These are phyloP conservation scores for Menura novaehollandiae DNA, from an alignment of 2,113 vertebrate species.

Conservation along the genomic window DNA sequence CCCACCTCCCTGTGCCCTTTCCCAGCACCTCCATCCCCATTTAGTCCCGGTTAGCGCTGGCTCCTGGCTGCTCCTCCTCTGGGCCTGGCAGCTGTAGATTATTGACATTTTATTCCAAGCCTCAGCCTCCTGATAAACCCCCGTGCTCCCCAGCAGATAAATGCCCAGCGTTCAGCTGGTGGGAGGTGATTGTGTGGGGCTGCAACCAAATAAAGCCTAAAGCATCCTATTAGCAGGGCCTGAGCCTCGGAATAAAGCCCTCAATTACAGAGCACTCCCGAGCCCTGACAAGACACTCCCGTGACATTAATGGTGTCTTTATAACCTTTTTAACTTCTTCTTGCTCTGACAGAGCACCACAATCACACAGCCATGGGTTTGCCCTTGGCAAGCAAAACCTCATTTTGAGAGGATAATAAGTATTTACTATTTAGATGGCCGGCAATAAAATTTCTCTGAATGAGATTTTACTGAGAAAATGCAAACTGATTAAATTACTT, in stretches of 20 bases:
- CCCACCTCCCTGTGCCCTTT: background rate
- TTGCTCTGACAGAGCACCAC: constrained; percentile 75
- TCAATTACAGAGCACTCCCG: constrained; percentile 77
- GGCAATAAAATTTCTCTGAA: constrained; percentile 83
- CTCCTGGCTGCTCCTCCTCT: constrained; percentile 26
- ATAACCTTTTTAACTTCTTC: constrained; percentile 82
- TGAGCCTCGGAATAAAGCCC: constrained; percentile 56
- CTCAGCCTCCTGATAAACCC: constrained; percentile 28
- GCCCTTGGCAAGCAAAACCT: constrained; percentile 81
- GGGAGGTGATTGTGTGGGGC: constrained; percentile 58
- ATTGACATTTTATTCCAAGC: constrained; percentile 43
- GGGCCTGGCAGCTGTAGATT: constrained; percentile 31
- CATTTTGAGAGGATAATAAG: constrained; percentile 80
- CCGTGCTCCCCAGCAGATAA: constrained; percentile 54
- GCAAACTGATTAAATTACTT: constrained; percentile 85
- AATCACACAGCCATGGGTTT: constrained; percentile 72
- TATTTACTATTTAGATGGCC: constrained; percentile 86
- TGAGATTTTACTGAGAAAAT: constrained; percentile 80
- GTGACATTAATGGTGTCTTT: constrained; percentile 79
- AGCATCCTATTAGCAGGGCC: constrained; percentile 65
- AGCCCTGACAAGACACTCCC: constrained; percentile 69
- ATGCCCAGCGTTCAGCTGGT: constrained; percentile 45
- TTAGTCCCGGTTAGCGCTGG: background rate
- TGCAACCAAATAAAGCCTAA: constrained; percentile 68
- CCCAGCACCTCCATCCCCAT: background rate